These are phyloP conservation scores for Xenotilapia leptura DNA, from an alignment of 2,113 vertebrate species.

Conservation along the genomic window DNA sequence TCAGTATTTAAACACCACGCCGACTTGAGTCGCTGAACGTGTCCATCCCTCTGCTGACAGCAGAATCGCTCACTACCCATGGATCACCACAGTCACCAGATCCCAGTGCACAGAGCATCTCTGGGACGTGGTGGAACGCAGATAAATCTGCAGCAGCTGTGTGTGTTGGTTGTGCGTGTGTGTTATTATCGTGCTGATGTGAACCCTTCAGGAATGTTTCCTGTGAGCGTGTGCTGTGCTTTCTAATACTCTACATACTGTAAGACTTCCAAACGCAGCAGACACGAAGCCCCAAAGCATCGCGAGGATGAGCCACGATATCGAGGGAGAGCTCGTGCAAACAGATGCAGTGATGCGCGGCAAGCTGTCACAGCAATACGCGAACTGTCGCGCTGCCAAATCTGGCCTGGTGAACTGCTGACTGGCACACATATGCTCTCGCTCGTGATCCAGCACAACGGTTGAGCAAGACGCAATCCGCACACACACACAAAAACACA, in stretches of 20 bases:
- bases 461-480: not conserved
- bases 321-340: not conserved
- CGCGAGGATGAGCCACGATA: not conserved
- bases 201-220: not conserved
- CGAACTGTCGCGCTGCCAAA: constrained; percentile 2
- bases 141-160: not conserved
- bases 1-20: not conserved
- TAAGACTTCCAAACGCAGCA: not conserved
- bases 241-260: not conserved
- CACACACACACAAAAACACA: not conserved
- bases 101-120: not conserved
- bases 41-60: not conserved
- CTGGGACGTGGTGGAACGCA: not conserved
- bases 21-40: not conserved
- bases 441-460: not conserved
- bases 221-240: not conserved
- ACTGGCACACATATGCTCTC: not conserved
- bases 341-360: constrained; percentile 2
- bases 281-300: not conserved
- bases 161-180: not conserved
- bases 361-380: constrained; percentile 2
- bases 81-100: not conserved
- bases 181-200: not conserved
- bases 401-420: not conserved
- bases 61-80: not conserved